Base-by-base conservation (phyloP, 2,797 vertebrate genomes). In the Poecilia velifera region DNA sequence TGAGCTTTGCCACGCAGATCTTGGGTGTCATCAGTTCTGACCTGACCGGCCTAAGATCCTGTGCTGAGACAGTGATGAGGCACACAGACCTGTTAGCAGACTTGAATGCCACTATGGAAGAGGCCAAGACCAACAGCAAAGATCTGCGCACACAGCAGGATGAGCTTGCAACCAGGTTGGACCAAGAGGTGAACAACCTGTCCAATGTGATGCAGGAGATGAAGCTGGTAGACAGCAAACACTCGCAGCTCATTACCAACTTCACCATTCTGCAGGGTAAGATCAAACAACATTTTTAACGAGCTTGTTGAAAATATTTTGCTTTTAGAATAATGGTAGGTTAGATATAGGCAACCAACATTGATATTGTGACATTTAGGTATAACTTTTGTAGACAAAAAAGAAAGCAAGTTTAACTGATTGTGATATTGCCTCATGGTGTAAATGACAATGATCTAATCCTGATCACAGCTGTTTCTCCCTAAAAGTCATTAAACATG, bases 121-220 rank as follows among this genome's bases (percentile, higher is more conserved):
- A 97, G 75, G 96, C 97, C 88, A 95, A 91, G 45, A 80, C 95
- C 47, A 97, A 99, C 84, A 94, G 95, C 68, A 92, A 91, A 74
- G 96, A 97, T 77, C 96, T 99, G 83, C 96, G 95, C 22, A 77
- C 86, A 18, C 93, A 94, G 80, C 94, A 96, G 82, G 94, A 96
- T 0, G 93, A 93, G n/a, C 80, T 96, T 79, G 72, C 84, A 2
- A 53, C 81, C 64, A 90, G 92, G 76, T 68, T 96, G 82, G 94
- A 96, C 88, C 89, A 45, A 72, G 95, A 96, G 86, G 95, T 96
- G 82, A 91, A 12, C 78, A 92, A 76, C 82, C 90, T 99, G 83
- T 97, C 98, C 0, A 90, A 97, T 72, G 96, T 99, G 88, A 99
- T 99, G 98, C 97, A 99, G 91, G 98, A 99, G 96, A 99, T 99